phyloP scores from a whole-genome alignment of 2,888 invertebrate genomes.

The Lymantria monacha region DNA sequence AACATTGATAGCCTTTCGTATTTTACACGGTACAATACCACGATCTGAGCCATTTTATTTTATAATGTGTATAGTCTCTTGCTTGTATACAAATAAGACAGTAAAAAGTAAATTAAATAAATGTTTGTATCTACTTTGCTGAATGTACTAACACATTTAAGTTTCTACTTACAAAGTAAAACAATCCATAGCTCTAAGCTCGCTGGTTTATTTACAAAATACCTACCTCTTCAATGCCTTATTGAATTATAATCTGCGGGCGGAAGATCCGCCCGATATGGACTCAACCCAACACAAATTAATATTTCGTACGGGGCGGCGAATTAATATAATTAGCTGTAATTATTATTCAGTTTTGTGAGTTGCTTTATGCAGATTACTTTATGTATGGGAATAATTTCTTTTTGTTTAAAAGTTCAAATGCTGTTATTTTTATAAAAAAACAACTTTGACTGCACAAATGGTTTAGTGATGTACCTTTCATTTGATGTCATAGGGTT shows the following conservation, averaged over 20 bases:
- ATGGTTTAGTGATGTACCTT: no score
- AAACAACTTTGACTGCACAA: background rate
- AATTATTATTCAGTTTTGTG: slow-evolving; percentile 43
- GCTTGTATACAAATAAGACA: no score
- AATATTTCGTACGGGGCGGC: slow-evolving; percentile 52
- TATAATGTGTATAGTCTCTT: no score
- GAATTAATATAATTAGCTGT: slow-evolving; percentile 68
- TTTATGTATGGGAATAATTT: slow-evolving; percentile 32
- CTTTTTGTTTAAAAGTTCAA: background rate
- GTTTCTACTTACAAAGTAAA: background rate
- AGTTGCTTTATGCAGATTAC: slow-evolving; percentile 24
- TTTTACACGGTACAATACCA: no score
- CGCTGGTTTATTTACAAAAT: slow-evolving; percentile 44
- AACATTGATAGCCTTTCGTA: no score
- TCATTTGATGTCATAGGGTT: no score
- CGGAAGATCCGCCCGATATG: slow-evolving; percentile 47
- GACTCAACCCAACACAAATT: slow-evolving; percentile 58
- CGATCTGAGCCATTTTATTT: no score
- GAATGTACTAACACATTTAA: no score
- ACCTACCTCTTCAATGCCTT: slow-evolving; percentile 59
- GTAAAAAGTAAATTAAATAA: no score
- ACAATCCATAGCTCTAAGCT: slow-evolving; percentile 23
- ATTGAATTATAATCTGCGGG: slow-evolving; percentile 71
- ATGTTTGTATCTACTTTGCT: no score
- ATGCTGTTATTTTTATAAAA: background rate